phyloP scores from a whole-genome alignment of 64 coral and sea anemone species.

The Montipora capricornis region DNA sequence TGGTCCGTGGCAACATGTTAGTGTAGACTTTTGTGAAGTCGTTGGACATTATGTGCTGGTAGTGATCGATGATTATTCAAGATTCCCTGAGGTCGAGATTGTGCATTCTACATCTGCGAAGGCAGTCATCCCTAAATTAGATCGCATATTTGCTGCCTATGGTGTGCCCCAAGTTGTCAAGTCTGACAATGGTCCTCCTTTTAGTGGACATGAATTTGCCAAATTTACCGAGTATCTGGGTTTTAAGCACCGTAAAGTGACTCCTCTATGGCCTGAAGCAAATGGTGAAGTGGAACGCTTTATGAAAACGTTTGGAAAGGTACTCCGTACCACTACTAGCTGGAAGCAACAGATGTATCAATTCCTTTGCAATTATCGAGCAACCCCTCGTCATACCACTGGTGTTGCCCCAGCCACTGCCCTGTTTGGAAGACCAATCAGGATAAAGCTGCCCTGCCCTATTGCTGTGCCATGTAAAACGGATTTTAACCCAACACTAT shows the following conservation, averaged over 20 bases:
- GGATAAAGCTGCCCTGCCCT: too few species aligned
- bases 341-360: too few species aligned
- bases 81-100: slow-evolving; percentile 33
- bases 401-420: too few species aligned
- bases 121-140: slow-evolving; percentile 50
- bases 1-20: slow-evolving; percentile 57
- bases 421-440: too few species aligned
- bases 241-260: slow-evolving; percentile 62
- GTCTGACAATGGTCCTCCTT: slow-evolving; percentile 8
- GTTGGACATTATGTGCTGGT: slow-evolving; percentile 31
- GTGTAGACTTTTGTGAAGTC: slow-evolving; percentile 31
- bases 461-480: too few species aligned
- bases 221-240: slow-evolving; percentile 53
- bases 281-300: not conserved
- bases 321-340: too few species aligned
- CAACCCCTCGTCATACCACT: too few species aligned
- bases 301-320: slow-evolving; percentile 26
- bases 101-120: not conserved
- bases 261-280: slow-evolving; percentile 56
- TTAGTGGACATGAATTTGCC: slow-evolving; percentile 47
- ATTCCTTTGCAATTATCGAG: too few species aligned
- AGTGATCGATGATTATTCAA: slow-evolving; percentile 47
- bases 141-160: slow-evolving; percentile 51
- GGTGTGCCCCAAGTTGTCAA: slow-evolving; percentile 56
- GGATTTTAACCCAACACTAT: too few species aligned